Conservation (phyloP, 2,888 invertebrate species). For the Odontomyia ornata region DNA sequence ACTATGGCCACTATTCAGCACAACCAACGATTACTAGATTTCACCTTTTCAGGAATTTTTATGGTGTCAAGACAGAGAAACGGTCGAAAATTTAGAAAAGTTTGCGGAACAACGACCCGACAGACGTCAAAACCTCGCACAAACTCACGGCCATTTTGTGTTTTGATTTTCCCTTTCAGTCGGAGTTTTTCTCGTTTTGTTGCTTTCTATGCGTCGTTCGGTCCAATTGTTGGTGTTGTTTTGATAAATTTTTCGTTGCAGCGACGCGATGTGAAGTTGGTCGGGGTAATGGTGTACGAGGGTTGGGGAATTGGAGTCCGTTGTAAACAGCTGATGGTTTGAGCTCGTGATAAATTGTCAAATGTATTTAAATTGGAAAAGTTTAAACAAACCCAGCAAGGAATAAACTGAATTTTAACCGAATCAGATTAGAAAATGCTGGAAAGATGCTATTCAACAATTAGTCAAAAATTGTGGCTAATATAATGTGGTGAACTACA, state of each 20-base stretch:
- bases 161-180: constrained; percentile 52
- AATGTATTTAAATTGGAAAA: too few relatives aligned
- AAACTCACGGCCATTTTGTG: constrained; percentile 56
- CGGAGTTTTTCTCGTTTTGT: constrained; percentile 35
- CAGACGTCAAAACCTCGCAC: constrained; percentile 50
- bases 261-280: constrained; percentile 23
- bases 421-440: too few relatives aligned
- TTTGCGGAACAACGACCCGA: constrained; percentile 33
- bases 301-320: not conserved
- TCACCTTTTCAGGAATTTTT: constrained; percentile 8
- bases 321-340: constrained; percentile 11
- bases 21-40: not conserved
- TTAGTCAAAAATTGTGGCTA: too few relatives aligned
- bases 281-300: constrained; percentile 5
- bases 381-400: too few relatives aligned
- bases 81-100: constrained; percentile 13
- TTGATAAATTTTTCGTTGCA: not conserved
- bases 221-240: constrained; percentile 9
- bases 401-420: too few relatives aligned
- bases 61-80: not conserved
- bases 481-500: too few relatives aligned
- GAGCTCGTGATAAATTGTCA: not conserved
- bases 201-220: constrained; percentile 9
- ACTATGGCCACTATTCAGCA: not conserved
- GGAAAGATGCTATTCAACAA: too few relatives aligned